Percentiles rank a stretch among this genome's conserved stretches.
phyloP scores from a whole-genome alignment of 2,113 vertebrate genomes.

The Chunga burmeisteri region DNA sequence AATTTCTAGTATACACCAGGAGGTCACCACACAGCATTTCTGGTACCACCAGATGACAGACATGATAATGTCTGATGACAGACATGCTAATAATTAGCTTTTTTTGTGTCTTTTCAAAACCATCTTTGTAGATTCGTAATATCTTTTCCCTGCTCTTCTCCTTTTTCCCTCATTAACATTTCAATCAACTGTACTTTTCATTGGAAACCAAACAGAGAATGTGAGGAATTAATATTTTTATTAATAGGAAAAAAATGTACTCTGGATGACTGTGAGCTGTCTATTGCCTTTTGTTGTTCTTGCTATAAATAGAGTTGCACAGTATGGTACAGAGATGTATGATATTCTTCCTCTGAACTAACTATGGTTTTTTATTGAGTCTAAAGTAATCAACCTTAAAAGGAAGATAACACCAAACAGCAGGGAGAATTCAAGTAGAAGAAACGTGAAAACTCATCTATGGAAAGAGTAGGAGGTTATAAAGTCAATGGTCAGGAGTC shows the following conservation, averaged over 20 bases:
- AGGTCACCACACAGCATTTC: conserved; percentile 18
- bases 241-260: not conserved
- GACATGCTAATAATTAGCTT: conserved; percentile 19
- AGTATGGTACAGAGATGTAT: not conserved
- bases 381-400: not conserved
- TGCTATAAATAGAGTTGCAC: not conserved
- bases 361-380: not conserved
- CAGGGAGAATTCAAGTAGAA: not conserved
- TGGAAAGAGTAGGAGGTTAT: not conserved
- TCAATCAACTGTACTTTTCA: conserved; percentile 23
- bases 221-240: not conserved
- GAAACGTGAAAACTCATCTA: not conserved
- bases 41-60: conserved; percentile 8
- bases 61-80: not conserved
- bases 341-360: not conserved
- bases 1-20: not conserved
- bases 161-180: conserved; percentile 33
- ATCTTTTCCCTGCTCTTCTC: not conserved
- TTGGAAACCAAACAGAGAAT: conserved; percentile 1
- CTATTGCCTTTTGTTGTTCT: conserved; percentile 5
- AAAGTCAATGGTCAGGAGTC: not conserved
- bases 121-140: not conserved
- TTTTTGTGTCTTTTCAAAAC: not conserved
- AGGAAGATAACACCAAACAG: not conserved
- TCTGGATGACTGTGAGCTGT: not conserved